A percentile compares a stretch with the other conserved stretches of the same genome.
phyloP scores from a whole-genome alignment of 2,888 invertebrate genomes.

The Phytoseiulus persimilis region DNA sequence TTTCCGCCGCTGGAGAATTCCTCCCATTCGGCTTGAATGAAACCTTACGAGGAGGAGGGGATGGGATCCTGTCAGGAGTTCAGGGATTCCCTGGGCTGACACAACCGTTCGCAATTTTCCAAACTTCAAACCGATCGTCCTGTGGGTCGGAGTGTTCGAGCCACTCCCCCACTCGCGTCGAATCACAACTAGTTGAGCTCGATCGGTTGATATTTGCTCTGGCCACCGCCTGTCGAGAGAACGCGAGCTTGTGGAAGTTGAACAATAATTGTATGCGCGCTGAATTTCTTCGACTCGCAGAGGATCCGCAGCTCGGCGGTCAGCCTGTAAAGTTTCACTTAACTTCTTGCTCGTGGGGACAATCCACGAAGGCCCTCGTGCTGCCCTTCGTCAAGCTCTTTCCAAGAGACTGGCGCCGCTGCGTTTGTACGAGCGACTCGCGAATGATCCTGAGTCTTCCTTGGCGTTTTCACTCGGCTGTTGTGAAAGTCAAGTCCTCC shows the following conservation, averaged over 20 bases:
- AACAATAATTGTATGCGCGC: neutral
- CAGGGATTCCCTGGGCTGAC: too few relatives aligned
- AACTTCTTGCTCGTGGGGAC: neutral
- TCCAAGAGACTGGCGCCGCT: neutral
- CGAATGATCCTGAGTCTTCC: neutral
- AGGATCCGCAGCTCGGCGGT: neutral
- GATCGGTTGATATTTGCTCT: too few relatives aligned
- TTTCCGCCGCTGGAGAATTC: too few relatives aligned
- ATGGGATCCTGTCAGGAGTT: too few relatives aligned
- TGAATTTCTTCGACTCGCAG: neutral
- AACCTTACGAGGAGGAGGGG: too few relatives aligned
- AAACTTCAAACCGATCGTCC: too few relatives aligned
- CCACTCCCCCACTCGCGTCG: too few relatives aligned
- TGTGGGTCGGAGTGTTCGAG: too few relatives aligned
- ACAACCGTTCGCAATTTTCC: too few relatives aligned
- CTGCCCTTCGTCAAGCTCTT: neutral
- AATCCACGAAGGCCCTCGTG: neutral
- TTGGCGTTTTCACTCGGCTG: neutral
- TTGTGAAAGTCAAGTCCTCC: neutral
- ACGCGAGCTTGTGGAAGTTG: neutral
- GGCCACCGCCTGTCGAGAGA: too few relatives aligned
- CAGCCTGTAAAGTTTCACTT: neutral
- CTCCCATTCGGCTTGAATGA: too few relatives aligned
- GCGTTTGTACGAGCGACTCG: neutral
- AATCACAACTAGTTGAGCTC: too few relatives aligned